These are phyloP conservation scores for Phaedon cochleariae DNA, from an alignment of 2,888 invertebrate genomes.

Conservation along the genomic window DNA sequence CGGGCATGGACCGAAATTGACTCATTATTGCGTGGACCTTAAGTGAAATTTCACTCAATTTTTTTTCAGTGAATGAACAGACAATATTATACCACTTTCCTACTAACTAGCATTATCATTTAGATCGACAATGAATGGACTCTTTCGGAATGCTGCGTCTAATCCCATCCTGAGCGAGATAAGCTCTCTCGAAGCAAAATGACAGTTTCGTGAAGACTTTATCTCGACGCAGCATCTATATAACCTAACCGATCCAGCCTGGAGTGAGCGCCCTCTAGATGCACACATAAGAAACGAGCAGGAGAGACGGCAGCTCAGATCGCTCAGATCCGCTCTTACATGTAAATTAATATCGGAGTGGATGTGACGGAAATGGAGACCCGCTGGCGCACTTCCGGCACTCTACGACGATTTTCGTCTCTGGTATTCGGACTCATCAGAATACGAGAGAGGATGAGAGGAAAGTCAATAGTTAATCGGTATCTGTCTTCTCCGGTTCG, in stretches of 20 bases:
- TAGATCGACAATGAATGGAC: no score
- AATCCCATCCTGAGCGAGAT: neutral
- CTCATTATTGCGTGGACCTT: no score
- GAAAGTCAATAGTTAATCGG: constrained; percentile 14
- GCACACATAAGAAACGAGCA: neutral
- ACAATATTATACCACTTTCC: no score
- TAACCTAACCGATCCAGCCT: neutral
- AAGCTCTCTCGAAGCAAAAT: neutral
- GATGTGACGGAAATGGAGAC: constrained; percentile 34
- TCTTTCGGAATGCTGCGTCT: neutral
- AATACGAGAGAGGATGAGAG: constrained; percentile 18
- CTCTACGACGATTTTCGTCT: constrained; percentile 18
- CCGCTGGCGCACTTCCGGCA: constrained; percentile 24
- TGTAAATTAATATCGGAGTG: constrained; percentile 42
- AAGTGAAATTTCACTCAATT: no score
- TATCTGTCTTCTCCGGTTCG: constrained; percentile 6
- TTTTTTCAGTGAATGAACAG: no score
- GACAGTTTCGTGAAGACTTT: neutral
- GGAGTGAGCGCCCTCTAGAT: neutral
- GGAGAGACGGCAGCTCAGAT: no score
- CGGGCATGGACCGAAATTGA: no score
- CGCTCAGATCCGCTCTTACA: constrained; percentile 34
- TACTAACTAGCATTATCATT: no score
- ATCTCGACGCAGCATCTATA: no score
- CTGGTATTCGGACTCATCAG: constrained; percentile 24